Percentiles rank a stretch among this genome's conserved stretches.
Evolutionary conservation across 2,113 vertebrate genomes (phyloP).

Genomic region (Phaethon lepturus): DNA sequence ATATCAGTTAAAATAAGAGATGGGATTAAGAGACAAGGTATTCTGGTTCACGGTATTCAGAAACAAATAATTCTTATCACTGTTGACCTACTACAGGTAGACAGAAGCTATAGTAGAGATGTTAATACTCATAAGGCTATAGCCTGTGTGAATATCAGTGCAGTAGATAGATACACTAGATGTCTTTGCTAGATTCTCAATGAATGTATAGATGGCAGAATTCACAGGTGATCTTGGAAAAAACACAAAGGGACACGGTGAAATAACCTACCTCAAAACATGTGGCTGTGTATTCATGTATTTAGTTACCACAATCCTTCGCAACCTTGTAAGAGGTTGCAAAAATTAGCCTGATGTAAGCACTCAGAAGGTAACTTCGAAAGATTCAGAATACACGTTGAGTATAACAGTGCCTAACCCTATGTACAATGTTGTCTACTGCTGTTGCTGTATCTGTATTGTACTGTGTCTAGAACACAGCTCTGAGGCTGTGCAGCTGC

Average conservation of each 20-base stretch:
- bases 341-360: background rate
- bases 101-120: background rate
- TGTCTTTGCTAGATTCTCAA: background rate
- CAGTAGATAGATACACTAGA: background rate
- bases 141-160: background rate
- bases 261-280: background rate
- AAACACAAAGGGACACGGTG: background rate
- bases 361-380: background rate
- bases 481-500: background rate
- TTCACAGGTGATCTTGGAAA: background rate
- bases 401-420: background rate
- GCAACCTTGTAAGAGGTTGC: background rate
- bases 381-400: background rate
- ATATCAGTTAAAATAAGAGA: background rate
- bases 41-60: background rate
- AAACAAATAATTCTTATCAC: background rate
- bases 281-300: background rate
- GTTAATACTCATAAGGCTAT: background rate
- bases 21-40: background rate
- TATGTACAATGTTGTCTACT: background rate
- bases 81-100: background rate
- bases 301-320: background rate
- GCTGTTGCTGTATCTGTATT: background rate
- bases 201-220: background rate
- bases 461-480: background rate